A percentile compares a stretch with the other conserved stretches of the same genome.
phyloP scores from a whole-genome alignment of 2,888 invertebrate genomes.

The Orgyia antiqua region DNA sequence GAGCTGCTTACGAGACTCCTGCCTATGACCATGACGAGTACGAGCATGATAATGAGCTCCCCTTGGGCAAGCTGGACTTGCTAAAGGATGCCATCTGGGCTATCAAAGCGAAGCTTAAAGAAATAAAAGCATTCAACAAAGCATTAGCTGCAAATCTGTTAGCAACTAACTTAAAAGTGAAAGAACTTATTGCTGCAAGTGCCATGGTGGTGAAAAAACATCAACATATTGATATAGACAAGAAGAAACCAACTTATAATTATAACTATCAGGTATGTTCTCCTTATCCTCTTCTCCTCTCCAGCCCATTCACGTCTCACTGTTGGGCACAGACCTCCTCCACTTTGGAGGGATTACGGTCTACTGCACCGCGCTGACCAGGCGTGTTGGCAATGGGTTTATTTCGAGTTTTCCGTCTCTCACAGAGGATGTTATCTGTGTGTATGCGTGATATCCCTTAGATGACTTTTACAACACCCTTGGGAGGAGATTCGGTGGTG shows the following conservation, averaged over 20 bases:
- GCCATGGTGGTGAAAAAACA: slow-evolving; percentile 46
- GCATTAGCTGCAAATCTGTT: slow-evolving; percentile 59
- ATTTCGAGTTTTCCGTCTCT: too few species aligned
- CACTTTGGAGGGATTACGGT: too few species aligned
- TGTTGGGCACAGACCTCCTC: too few species aligned
- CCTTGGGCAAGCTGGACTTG: slow-evolving; percentile 54
- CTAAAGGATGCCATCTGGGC: slow-evolving; percentile 64
- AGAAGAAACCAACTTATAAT: slow-evolving; percentile 45
- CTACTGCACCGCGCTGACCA: too few species aligned
- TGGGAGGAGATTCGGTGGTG: too few species aligned
- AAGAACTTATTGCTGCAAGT: slow-evolving; percentile 48
- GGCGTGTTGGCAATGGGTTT: too few species aligned
- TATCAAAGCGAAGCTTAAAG: slow-evolving; percentile 58
- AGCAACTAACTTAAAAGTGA: slow-evolving; percentile 55
- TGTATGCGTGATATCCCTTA: too few species aligned
- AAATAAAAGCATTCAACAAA: slow-evolving; percentile 60
- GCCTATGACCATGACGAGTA: slow-evolving; percentile 50
- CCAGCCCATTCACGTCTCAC: too few species aligned
- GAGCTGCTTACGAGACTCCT: slow-evolving; percentile 61
- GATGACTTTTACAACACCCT: too few species aligned
- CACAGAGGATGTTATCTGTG: too few species aligned
- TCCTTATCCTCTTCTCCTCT: background rate
- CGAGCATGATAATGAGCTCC: slow-evolving; percentile 40
- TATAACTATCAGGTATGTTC: slow-evolving; percentile 43
- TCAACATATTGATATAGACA: slow-evolving; percentile 36